Evolutionary conservation across 2,113 vertebrate species (phyloP).

Genomic region (Phyllopteryx taeniolatus): DNA sequence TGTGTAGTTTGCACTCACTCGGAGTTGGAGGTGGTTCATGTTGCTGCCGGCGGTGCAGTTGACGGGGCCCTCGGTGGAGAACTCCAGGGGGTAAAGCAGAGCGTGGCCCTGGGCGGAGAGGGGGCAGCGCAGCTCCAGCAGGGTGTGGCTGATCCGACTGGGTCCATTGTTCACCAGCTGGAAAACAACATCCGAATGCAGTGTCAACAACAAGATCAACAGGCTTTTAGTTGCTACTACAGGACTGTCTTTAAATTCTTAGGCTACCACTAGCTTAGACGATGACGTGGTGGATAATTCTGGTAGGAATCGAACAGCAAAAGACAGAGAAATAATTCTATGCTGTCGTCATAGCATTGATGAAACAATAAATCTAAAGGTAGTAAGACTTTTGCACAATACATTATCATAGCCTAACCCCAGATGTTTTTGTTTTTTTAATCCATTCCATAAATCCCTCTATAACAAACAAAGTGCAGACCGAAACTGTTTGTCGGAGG

Average conservation of each 20-base stretch:
- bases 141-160: constrained; percentile 80
- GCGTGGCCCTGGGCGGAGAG: constrained; percentile 62
- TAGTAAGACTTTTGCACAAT: too few species aligned
- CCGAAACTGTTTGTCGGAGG: too few species aligned
- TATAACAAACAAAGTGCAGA: too few species aligned
- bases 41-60: constrained; percentile 79
- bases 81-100: constrained; percentile 79
- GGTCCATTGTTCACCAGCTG: constrained; percentile 86
- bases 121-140: constrained; percentile 81
- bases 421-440: too few species aligned
- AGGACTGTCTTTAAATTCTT: background rate
- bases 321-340: too few species aligned
- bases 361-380: too few species aligned
- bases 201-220: background rate
- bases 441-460: too few species aligned
- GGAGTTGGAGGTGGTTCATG: constrained; percentile 73
- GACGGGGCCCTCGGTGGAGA: constrained; percentile 71
- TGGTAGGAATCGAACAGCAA: too few species aligned
- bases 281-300: too few species aligned
- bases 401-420: too few species aligned
- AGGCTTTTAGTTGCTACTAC: background rate
- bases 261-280: too few species aligned
- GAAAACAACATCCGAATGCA: background rate
- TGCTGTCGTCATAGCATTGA: too few species aligned
- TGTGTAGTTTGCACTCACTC: constrained; percentile 65